Percentiles rank a stretch among this genome's conserved stretches.
phyloP scores from a whole-genome alignment of 2,797 vertebrate species.

The Orestias chungarensis region DNA sequence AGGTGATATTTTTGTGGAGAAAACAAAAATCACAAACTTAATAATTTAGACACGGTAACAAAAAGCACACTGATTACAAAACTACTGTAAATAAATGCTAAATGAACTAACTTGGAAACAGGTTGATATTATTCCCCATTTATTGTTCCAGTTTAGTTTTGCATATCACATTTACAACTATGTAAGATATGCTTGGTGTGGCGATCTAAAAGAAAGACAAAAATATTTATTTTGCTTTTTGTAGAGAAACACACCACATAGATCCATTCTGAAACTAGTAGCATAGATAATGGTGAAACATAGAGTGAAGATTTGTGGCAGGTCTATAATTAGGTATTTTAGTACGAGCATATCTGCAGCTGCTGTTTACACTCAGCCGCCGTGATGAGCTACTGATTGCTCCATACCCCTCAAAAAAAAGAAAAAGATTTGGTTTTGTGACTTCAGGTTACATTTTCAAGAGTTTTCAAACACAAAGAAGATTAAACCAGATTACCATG shows the following conservation, averaged over 20 bases:
- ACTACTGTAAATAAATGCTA: neutral
- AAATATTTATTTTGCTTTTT: neutral
- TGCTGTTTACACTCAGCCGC: neutral
- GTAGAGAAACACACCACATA: neutral
- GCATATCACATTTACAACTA: neutral
- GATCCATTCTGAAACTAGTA: neutral
- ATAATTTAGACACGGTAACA: too few relatives aligned
- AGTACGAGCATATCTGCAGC: neutral
- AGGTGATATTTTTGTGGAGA: too few relatives aligned
- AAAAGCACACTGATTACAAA: neutral
- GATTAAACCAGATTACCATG: neutral
- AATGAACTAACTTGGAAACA: too few relatives aligned
- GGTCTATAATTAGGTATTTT: conserved; percentile 4
- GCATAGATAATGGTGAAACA: neutral
- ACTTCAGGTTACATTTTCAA: neutral
- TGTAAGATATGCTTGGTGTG: neutral
- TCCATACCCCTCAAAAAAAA: neutral
- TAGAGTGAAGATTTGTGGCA: neutral
- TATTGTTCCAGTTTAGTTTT: neutral
- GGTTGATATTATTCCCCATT: neutral
- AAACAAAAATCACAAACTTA: too few relatives aligned
- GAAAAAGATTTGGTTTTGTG: neutral
- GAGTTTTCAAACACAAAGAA: neutral
- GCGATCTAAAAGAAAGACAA: neutral
- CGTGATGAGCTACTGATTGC: neutral